These are phyloP conservation scores for Novumbra hubbsi DNA, from an alignment of 2,797 vertebrate genomes.

Conservation along the genomic window DNA sequence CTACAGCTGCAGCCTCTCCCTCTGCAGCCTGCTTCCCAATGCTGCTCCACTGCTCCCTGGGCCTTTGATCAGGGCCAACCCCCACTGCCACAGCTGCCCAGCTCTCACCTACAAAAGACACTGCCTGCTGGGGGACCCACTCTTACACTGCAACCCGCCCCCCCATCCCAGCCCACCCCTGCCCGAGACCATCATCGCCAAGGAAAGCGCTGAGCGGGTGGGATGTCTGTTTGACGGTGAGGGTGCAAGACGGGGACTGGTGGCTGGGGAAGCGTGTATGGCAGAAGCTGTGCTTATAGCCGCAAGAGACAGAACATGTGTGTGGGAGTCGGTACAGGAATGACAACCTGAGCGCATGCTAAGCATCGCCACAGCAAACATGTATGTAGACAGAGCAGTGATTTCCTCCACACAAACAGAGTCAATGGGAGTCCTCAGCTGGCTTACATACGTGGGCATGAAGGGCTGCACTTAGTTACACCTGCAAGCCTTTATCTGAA, in stretches of 20 bases:
- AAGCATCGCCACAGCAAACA: constrained; percentile 64
- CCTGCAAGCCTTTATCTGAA: constrained; percentile 75
- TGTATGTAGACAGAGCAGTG: constrained; percentile 59
- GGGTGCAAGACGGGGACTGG: constrained; percentile 20
- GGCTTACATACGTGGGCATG: constrained; percentile 66
- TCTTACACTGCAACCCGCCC: constrained; percentile 14
- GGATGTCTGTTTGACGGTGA: constrained; percentile 31
- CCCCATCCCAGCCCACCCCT: background rate
- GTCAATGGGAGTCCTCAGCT: constrained; percentile 66
- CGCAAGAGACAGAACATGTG: background rate
- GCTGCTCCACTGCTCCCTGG: constrained; percentile 27
- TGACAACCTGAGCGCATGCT: constrained; percentile 56
- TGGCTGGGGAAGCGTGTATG: constrained; percentile 7
- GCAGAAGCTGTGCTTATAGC: background rate
- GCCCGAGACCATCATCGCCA: constrained; percentile 31
- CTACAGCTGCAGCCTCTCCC: constrained; percentile 38
- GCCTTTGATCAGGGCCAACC: constrained; percentile 77
- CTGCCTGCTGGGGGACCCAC: constrained; percentile 62
- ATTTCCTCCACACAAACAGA: constrained; percentile 69
- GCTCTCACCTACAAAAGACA: constrained; percentile 77
- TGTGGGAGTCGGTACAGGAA: constrained; percentile 47
- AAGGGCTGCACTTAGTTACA: constrained; percentile 58
- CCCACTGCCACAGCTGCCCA: constrained; percentile 71
- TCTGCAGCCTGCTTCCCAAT: constrained; percentile 25
- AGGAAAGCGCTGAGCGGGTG: constrained; percentile 33